phyloP scores from a whole-genome alignment of 1,140 invertebrate species.

The Sarcophaga peregrina region DNA sequence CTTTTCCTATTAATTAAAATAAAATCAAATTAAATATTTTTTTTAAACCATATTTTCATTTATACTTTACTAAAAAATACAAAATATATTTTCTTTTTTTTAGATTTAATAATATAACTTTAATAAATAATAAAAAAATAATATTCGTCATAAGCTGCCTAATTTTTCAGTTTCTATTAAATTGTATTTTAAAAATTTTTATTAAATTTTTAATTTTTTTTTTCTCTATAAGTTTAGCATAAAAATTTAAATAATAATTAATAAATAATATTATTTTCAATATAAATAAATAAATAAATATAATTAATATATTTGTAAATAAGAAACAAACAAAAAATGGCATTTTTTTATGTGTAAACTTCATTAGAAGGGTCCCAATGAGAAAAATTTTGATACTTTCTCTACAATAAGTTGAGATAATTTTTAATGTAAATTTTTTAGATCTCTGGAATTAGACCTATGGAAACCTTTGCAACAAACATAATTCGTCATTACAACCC shows the following conservation, averaged over 20 bases:
- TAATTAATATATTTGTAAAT: slow-evolving; percentile 23
- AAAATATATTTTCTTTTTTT: too few species aligned
- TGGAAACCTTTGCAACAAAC: too few species aligned
- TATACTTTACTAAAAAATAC: neutral
- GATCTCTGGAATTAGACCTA: too few species aligned
- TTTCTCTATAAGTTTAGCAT: neutral
- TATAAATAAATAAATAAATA: neutral
- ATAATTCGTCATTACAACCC: too few species aligned
- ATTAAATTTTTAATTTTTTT: slow-evolving; percentile 24
- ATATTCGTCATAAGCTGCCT: neutral
- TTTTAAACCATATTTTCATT: neutral
- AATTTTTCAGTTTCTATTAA: slow-evolving; percentile 15
- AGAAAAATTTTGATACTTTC: too few species aligned
- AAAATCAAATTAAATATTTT: neutral
- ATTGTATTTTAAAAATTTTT: neutral
- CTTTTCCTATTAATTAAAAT: too few species aligned
- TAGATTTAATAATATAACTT: too few species aligned
- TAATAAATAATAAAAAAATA: too few species aligned
- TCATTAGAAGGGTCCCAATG: too few species aligned
- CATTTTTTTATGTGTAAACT: too few species aligned
- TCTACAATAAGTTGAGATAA: too few species aligned
- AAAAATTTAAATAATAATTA: neutral
- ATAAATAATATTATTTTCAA: neutral
- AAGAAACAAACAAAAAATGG: neutral
- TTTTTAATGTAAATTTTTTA: too few species aligned